Evolutionary conservation across 2,888 invertebrate genomes (phyloP), one percentile per base, ranked within the genome.

Genomic region (Dynastes tityus): DNA sequence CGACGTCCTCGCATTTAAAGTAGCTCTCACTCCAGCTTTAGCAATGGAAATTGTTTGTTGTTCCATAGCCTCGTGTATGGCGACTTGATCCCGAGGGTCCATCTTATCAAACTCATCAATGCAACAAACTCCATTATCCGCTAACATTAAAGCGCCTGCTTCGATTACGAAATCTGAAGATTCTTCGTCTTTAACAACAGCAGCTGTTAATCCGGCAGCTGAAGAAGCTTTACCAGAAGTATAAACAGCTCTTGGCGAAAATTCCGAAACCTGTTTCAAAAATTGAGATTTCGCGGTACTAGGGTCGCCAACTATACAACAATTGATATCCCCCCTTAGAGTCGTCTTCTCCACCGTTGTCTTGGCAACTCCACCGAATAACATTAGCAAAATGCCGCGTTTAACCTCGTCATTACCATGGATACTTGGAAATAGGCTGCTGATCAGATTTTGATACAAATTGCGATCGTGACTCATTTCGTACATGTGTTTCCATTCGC

Each of bases 31-130:
- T 1, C 98, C 99, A 0, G 99, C 97, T 91, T 99, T 99, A 0
- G 99, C 98, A 79, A 99, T 92, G 0, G 98, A 98, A 83, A 99
- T 99, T 0, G 99, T 99, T 89, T 99, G 99, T 87, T 99, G 99
- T 91, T 99, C 99, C 99, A 99, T 99, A 2, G 99, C 99, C 90
- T 99, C 99, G 90, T 99, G 99, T 83, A 99, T 99, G 65, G 99
- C 99, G 5, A 99, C 98, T 89, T 99, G 99, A 91, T 99, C 99
- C 68, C 94, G 92, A 0, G 93, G 92, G 88, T 99, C 99, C 99
- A 99, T 99, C 90, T 99, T 99, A 89, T 99, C 99, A 89, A 99
- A 99, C 90, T 99, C 99, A 86, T 99, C 99, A 84, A 99, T 99
- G 87, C 99, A 99, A 85, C 99, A 99, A 67, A 99, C 96, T 4